Percentiles rank a stretch among this genome's conserved stretches.
Evolutionary conservation across 2,888 invertebrate genomes (phyloP).

Genomic region (Xestobium rufovillosum): DNA sequence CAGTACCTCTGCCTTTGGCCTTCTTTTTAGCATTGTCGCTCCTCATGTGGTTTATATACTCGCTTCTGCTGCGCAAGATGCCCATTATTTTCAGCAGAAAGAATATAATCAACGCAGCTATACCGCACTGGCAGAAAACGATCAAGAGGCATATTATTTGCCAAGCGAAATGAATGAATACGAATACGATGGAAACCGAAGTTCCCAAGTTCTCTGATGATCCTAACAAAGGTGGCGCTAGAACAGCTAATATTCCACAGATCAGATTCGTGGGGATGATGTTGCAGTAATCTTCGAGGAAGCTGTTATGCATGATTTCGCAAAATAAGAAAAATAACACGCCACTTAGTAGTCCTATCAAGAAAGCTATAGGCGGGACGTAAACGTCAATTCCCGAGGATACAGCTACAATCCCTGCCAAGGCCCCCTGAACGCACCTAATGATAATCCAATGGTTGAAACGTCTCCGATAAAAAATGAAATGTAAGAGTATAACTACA

Average conservation of each 20-base stretch:
- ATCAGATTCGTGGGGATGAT: slow-evolving; percentile 33
- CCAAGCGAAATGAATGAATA: slow-evolving; percentile 10
- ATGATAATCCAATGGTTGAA: slow-evolving; percentile 38
- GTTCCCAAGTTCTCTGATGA: slow-evolving; percentile 15
- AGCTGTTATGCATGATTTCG: slow-evolving; percentile 29
- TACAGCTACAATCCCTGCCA: slow-evolving; percentile 35
- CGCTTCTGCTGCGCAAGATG: slow-evolving; percentile 12
- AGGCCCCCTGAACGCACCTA: slow-evolving; percentile 36
- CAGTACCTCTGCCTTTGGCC: neutral
- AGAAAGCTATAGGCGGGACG: slow-evolving; percentile 29
- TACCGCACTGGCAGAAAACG: slow-evolving; percentile 3
- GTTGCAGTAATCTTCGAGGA: slow-evolving; percentile 41
- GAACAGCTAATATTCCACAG: slow-evolving; percentile 32
- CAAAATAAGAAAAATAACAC: slow-evolving; percentile 31
- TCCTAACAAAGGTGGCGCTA: slow-evolving; percentile 31
- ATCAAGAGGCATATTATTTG: slow-evolving; percentile 10
- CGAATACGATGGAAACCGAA: neutral
- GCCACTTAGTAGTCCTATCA: slow-evolving; percentile 29
- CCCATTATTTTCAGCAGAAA: slow-evolving; percentile 3
- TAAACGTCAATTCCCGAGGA: slow-evolving; percentile 35
- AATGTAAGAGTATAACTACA: slow-evolving; percentile 22
- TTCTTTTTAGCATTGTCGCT: slow-evolving; percentile 11
- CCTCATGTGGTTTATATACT: slow-evolving; percentile 13
- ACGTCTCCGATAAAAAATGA: slow-evolving; percentile 23
- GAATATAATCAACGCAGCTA: slow-evolving; percentile 12